Conservation (phyloP, 2,113 vertebrate species). For the Amphiprion ocellaris region DNA sequence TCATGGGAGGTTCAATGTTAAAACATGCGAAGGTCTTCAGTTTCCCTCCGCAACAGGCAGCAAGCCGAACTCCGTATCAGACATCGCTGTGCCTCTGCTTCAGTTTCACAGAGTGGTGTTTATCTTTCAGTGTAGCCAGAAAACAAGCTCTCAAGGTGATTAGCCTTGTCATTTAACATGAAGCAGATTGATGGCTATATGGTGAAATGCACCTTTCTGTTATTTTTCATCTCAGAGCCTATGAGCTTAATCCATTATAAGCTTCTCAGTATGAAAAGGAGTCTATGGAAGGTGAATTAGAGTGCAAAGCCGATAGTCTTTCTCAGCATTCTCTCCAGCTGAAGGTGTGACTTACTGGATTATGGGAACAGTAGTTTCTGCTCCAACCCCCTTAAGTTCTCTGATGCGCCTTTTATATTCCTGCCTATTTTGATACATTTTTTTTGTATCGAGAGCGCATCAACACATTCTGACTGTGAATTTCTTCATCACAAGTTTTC, state of each 20-base stretch:
- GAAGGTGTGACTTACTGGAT: conserved; percentile 81
- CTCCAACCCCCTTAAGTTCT: conserved; percentile 66
- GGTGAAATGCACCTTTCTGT: conserved; percentile 64
- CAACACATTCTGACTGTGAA: conserved; percentile 58
- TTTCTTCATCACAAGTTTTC: conserved; percentile 58
- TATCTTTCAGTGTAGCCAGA: conserved; percentile 46
- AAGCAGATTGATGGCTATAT: conserved; percentile 67
- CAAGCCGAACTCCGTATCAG: neutral
- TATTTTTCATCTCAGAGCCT: conserved; percentile 69
- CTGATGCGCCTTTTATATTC: conserved; percentile 72
- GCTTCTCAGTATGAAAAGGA: conserved; percentile 64
- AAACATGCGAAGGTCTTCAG: conserved; percentile 20
- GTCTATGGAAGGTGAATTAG: conserved; percentile 77
- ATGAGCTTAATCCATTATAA: conserved; percentile 77
- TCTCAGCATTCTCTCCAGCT: conserved; percentile 75
- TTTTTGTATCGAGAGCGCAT: conserved; percentile 55
- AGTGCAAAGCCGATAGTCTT: conserved; percentile 72
- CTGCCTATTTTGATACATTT: conserved; percentile 57
- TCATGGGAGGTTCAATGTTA: conserved; percentile 31
- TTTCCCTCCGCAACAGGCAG: conserved; percentile 31
- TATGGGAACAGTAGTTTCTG: conserved; percentile 75
- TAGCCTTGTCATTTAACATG: conserved; percentile 64
- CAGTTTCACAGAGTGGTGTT: conserved; percentile 30
- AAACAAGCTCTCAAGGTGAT: conserved; percentile 67
- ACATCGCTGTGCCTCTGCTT: conserved; percentile 3